These are phyloP conservation scores for Phenganax stokvisi DNA, from an alignment of 92 coral and sea anemone species.

Conservation along the genomic window DNA sequence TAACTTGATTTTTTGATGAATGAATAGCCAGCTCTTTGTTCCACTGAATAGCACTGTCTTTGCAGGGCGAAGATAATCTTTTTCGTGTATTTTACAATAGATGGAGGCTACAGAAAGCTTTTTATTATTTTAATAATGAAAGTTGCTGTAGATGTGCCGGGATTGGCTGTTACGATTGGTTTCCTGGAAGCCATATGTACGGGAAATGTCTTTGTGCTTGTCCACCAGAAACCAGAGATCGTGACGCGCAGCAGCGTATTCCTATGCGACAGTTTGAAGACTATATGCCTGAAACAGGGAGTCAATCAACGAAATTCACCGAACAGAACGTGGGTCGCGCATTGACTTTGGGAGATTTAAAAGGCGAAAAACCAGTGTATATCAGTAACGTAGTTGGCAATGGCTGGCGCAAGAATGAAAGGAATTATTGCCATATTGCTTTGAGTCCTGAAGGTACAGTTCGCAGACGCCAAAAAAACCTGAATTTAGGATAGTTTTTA, in stretches of 20 bases:
- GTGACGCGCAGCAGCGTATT: no score
- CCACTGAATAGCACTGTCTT: no score
- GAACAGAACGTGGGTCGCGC: not conserved
- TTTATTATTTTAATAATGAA: not conserved
- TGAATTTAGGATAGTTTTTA: not conserved
- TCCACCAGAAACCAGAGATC: not conserved
- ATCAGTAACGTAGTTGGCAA: not conserved
- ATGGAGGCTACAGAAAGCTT: constrained; percentile 2
- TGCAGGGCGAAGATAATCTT: not conserved
- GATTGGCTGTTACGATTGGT: not conserved
- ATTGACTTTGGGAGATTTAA: not conserved
- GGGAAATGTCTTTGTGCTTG: not conserved
- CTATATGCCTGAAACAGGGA: no score
- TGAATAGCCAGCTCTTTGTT: no score
- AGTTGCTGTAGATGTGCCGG: no score
- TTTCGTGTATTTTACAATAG: not conserved
- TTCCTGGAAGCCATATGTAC: not conserved
- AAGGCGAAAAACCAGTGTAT: not conserved
- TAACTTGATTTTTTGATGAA: no score
- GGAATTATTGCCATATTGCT: not conserved
- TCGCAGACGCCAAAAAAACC: not conserved
- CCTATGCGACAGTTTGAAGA: no score
- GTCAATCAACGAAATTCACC: no score
- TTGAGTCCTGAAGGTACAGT: constrained; percentile 6
- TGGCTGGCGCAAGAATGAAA: not conserved